These are phyloP conservation scores for Campodea augens DNA, from an alignment of 1,140 invertebrate species.

Conservation along the genomic window DNA sequence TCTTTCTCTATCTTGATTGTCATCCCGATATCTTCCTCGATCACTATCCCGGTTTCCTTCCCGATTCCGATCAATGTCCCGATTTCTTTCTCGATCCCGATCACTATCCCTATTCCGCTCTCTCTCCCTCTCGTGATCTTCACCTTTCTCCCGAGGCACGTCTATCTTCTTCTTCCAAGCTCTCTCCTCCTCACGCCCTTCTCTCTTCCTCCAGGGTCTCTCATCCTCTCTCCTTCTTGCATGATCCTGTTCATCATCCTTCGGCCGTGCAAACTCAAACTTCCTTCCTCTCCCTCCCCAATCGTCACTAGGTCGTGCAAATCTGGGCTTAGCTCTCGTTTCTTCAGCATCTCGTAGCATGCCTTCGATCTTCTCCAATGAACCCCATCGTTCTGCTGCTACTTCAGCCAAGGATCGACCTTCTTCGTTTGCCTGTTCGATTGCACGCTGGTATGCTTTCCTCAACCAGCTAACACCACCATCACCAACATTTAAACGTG, in stretches of 20 bases:
- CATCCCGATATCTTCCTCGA: no score
- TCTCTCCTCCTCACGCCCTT: conserved; percentile 8
- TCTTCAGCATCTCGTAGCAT: conserved; percentile 32
- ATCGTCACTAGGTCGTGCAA: not conserved
- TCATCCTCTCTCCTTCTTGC: conserved; percentile 9
- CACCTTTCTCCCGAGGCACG: conserved; percentile 4
- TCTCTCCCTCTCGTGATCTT: no score
- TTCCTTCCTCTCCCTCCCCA: conserved; percentile 4
- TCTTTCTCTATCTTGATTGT: no score
- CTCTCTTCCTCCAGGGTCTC: conserved; percentile 11
- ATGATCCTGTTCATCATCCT: conserved; percentile 5
- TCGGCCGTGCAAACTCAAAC: not conserved
- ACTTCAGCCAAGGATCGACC: conserved; percentile 35
- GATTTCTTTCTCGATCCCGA: conserved; percentile 4
- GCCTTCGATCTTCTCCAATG: conserved; percentile 28
- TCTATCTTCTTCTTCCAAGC: conserved; percentile 4
- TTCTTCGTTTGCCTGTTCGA: conserved; percentile 36
- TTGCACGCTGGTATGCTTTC: conserved; percentile 32
- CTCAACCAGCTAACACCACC: conserved; percentile 33
- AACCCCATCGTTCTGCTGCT: conserved; percentile 40
- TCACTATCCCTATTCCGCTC: conserved; percentile 17
- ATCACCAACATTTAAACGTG: conserved; percentile 18
- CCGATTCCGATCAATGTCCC: conserved; percentile 7
- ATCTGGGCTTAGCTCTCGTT: no score
- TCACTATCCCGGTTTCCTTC: conserved; percentile 11